A percentile compares a stretch with the other conserved stretches of the same genome.
phyloP scores from a whole-genome alignment of 2,113 vertebrate genomes.

The Alectura lathami region DNA sequence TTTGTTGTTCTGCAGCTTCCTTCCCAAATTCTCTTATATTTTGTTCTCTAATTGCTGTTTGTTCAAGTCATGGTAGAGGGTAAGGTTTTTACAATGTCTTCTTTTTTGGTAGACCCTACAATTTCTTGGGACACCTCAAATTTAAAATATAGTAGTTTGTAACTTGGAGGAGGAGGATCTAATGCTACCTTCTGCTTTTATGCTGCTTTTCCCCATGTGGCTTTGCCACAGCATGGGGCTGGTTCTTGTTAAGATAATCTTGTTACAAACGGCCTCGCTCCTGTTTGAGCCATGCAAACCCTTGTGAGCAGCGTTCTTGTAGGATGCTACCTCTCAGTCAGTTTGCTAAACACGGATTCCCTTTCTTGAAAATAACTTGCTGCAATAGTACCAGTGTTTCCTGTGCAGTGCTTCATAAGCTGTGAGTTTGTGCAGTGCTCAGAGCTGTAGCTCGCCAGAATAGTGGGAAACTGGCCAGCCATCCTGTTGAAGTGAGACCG shows the following conservation, averaged over 20 bases:
- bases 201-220: neutral
- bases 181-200: neutral
- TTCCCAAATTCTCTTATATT: neutral
- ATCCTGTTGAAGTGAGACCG: neutral
- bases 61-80: neutral
- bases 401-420: neutral
- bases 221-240: neutral
- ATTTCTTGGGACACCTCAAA: neutral
- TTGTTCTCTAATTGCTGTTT: neutral
- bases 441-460: neutral
- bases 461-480: slow-evolving; percentile 23
- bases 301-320: neutral
- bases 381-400: neutral
- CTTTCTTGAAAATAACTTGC: neutral
- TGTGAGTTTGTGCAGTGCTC: neutral
- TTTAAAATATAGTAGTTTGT: neutral
- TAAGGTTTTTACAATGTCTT: neutral
- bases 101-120: neutral
- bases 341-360: neutral
- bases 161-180: neutral
- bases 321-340: slow-evolving; percentile 1
- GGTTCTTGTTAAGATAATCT: slow-evolving; percentile 7
- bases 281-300: neutral
- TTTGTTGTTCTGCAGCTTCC: neutral
- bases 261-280: neutral